These are phyloP conservation scores for Pipistrellus pipistrellus DNA, from an alignment of 2,797 vertebrate species.

Conservation along the genomic window DNA sequence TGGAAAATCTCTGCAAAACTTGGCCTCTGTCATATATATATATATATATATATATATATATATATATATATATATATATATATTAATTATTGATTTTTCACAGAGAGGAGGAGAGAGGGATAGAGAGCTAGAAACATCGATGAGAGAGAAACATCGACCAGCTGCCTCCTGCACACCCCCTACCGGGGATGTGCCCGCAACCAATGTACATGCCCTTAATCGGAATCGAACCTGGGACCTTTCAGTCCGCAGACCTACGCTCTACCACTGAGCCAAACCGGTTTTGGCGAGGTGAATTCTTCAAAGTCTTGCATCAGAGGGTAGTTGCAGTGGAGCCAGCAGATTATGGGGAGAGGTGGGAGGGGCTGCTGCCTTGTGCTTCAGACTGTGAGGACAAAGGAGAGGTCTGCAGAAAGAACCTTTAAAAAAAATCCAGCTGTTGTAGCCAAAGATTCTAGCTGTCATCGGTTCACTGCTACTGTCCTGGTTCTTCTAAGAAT, in stretches of 20 bases:
- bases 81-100: too few species aligned
- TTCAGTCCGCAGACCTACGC: too few species aligned
- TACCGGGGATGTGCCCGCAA: too few species aligned
- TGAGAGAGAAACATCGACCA: too few species aligned
- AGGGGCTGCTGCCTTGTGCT: not conserved
- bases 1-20: conserved; percentile 6
- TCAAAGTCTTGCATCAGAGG: conserved; percentile 1
- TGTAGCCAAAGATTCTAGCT: not conserved
- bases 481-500: not conserved
- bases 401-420: not conserved
- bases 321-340: not conserved
- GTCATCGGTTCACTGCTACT: not conserved
- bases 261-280: too few species aligned
- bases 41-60: too few species aligned
- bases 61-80: too few species aligned
- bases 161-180: too few species aligned
- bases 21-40: not conserved
- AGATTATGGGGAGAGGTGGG: not conserved
- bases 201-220: too few species aligned
- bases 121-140: too few species aligned
- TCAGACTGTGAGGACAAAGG: not conserved
- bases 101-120: too few species aligned
- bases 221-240: too few species aligned
- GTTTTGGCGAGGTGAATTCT: not conserved
- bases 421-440: not conserved